These are phyloP conservation scores for Scyliorhinus canicula DNA, from an alignment of 2,797 vertebrate genomes.

Conservation along the genomic window DNA sequence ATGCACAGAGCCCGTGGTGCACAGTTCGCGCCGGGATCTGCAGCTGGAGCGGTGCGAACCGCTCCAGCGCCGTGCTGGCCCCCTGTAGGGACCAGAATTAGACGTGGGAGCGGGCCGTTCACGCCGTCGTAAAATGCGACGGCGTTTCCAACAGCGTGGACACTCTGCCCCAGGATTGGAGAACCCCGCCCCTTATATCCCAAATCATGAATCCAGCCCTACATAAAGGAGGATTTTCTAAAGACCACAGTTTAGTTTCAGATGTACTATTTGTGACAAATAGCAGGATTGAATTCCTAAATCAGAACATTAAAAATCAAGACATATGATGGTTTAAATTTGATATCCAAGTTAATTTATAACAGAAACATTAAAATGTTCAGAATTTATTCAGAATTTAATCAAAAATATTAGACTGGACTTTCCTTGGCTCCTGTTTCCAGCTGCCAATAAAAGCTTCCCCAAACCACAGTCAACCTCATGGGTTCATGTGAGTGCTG, in stretches of 20 bases:
- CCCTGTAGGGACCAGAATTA: no score
- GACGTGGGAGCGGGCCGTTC: no score
- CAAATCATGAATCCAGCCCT: no score
- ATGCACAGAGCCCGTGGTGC: no score
- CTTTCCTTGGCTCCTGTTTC: background rate
- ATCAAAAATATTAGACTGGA: background rate
- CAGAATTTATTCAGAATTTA: background rate
- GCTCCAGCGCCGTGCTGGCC: no score
- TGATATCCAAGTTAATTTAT: background rate
- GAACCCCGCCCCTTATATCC: no score
- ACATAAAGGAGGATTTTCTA: background rate
- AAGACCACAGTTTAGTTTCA: background rate
- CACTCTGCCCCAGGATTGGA: no score
- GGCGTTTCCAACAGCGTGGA: no score
- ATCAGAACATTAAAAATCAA: background rate
- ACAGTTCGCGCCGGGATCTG: no score
- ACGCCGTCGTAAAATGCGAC: no score
- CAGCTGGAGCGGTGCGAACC: no score
- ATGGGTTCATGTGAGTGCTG: background rate
- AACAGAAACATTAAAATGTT: background rate
- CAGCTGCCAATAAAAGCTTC: background rate
- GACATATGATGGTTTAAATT: background rate
- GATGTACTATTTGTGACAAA: background rate
- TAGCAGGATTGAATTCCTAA: background rate
- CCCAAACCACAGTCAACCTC: background rate